Evolutionary conservation across 2,113 vertebrate species (phyloP).

Genomic region (Proterorhinus semilunaris): DNA sequence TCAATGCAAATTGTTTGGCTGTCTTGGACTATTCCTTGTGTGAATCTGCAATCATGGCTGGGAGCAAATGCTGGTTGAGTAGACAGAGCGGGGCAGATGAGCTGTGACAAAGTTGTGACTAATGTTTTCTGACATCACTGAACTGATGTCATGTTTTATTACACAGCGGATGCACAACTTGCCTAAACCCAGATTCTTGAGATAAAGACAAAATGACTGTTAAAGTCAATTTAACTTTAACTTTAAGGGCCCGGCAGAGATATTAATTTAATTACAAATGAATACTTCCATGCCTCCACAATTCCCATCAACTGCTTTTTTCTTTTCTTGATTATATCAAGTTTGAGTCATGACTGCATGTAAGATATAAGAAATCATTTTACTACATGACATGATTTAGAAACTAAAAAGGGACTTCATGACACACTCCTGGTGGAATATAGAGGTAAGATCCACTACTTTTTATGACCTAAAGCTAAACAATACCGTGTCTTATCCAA

Average conservation of each 20-base stretch:
- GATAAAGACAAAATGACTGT: slow-evolving; percentile 40
- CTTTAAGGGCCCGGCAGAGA: slow-evolving; percentile 18
- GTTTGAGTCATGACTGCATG: slow-evolving; percentile 37
- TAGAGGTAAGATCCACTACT: too few relatives aligned
- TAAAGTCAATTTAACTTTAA: slow-evolving; percentile 25
- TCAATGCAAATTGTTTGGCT: background rate
- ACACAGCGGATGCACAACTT: slow-evolving; percentile 18
- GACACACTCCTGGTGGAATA: too few relatives aligned
- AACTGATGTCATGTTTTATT: slow-evolving; percentile 63
- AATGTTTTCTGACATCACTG: slow-evolving; percentile 58
- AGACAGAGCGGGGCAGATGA: slow-evolving; percentile 43
- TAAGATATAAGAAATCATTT: too few relatives aligned
- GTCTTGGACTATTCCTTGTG: background rate
- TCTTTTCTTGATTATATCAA: slow-evolving; percentile 16
- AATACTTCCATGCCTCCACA: slow-evolving; percentile 6
- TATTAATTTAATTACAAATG: slow-evolving; percentile 15
- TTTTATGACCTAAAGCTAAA: too few relatives aligned
- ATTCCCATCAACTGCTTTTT: background rate
- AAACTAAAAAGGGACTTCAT: too few relatives aligned
- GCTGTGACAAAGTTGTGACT: slow-evolving; percentile 63
- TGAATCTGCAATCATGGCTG: slow-evolving; percentile 1
- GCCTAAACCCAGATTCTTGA: slow-evolving; percentile 23
- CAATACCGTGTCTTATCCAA: too few relatives aligned
- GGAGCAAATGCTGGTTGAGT: slow-evolving; percentile 51
- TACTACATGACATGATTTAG: too few relatives aligned